These are phyloP conservation scores for Xanthorhoe spadicearia DNA, from an alignment of 2,888 invertebrate species.

Conservation along the genomic window DNA sequence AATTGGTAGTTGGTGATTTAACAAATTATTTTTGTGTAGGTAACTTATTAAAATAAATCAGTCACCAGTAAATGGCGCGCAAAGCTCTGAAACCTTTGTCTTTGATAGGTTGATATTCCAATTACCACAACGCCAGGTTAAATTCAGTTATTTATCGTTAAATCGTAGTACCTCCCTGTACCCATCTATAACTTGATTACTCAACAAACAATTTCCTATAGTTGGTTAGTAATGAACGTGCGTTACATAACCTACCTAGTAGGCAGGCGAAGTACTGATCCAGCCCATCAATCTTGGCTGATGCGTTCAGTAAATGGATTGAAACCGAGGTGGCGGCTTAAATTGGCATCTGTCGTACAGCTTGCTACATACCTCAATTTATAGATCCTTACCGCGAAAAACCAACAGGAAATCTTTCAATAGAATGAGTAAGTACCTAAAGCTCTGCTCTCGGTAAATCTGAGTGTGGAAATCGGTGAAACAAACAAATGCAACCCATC, in stretches of 20 bases:
- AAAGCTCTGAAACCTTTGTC: not conserved
- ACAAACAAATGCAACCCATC: not conserved
- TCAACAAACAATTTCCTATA: slow-evolving; percentile 2
- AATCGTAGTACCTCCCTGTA: not conserved
- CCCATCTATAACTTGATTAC: not conserved
- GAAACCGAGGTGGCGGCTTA: slow-evolving; percentile 49
- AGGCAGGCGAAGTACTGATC: slow-evolving; percentile 44
- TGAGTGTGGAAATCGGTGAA: not conserved
- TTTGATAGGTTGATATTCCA: no score
- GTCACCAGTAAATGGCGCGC: not conserved
- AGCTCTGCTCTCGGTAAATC: not conserved
- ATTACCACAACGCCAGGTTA: not conserved
- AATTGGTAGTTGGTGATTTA: no score
- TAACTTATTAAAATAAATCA: no score
- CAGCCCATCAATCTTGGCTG: slow-evolving; percentile 58
- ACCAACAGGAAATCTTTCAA: not conserved
- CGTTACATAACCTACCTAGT: slow-evolving; percentile 14
- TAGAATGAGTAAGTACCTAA: not conserved
- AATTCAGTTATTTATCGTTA: not conserved
- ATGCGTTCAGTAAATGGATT: slow-evolving; percentile 59
- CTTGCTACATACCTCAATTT: slow-evolving; percentile 28
- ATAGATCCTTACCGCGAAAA: not conserved
- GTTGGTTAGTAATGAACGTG: slow-evolving; percentile 13
- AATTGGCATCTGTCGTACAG: slow-evolving; percentile 48
- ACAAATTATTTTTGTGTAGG: no score